A percentile compares a stretch with the other conserved stretches of the same genome.
Evolutionary conservation across 2,113 vertebrate genomes (phyloP).

Genomic region (Gulo gulo): DNA sequence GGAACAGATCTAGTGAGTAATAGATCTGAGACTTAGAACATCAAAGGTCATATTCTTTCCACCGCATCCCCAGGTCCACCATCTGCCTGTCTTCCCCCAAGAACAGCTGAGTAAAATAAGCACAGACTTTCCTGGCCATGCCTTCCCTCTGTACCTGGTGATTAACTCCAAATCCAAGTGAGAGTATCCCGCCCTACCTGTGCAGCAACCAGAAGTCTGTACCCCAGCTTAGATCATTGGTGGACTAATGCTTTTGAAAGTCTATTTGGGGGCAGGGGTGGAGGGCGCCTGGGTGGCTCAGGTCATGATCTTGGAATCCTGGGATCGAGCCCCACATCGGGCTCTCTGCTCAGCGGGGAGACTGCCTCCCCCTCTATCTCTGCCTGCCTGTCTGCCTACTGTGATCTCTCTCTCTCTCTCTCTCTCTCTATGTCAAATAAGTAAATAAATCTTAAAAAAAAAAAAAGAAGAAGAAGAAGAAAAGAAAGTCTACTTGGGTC

Average conservation of each 20-base stretch:
- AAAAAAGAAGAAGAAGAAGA: no score
- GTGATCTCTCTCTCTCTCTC: no score
- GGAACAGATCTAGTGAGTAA: neutral
- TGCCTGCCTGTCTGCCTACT: no score
- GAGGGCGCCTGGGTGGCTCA: no score
- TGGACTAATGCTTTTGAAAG: neutral
- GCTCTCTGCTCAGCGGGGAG: no score
- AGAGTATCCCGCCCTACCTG: neutral
- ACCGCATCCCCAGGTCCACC: neutral
- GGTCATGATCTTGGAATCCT: no score
- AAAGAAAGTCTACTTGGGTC: neutral
- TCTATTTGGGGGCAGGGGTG: neutral
- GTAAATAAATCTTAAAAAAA: no score
- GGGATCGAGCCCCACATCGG: no score
- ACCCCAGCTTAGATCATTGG: neutral
- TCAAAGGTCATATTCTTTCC: neutral
- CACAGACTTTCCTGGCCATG: no score
- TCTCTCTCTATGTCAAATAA: no score
- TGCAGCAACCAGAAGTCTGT: neutral
- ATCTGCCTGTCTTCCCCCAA: neutral
- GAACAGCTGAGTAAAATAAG: neutral
- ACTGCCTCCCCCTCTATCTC: no score
- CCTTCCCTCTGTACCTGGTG: neutral
- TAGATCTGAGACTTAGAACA: neutral
- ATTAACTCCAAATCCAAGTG: neutral